Conservation (phyloP, 2,888 invertebrate genomes). For the Sinodicranocentrus sp. region DNA sequence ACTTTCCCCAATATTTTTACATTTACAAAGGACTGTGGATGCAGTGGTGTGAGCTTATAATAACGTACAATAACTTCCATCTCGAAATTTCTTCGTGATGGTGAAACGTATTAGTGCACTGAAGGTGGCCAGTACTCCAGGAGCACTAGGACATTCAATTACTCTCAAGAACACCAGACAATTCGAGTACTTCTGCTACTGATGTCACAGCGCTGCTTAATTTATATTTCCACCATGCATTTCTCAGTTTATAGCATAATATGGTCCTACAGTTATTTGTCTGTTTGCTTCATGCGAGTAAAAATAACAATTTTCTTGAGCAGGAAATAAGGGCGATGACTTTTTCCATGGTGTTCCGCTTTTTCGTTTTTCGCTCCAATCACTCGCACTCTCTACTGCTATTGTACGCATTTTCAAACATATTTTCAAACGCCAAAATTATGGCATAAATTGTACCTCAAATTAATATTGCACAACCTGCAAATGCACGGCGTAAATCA, state of each 20-base stretch:
- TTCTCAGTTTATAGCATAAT: background rate
- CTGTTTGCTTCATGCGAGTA: background rate
- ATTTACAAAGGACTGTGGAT: conserved; percentile 7
- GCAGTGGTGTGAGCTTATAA: conserved; percentile 27
- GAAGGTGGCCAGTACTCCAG: too few species aligned
- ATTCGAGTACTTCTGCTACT: conserved; percentile 41
- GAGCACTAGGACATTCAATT: too few species aligned
- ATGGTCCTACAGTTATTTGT: background rate
- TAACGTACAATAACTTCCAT: conserved; percentile 53
- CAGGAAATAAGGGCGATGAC: conserved; percentile 7
- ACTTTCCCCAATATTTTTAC: too few species aligned
- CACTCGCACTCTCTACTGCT: too few species aligned
- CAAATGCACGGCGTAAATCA: too few species aligned
- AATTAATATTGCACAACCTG: too few species aligned
- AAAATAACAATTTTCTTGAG: conserved; percentile 1
- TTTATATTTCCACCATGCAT: conserved; percentile 34
- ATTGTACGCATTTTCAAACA: too few species aligned
- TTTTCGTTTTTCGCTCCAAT: too few species aligned
- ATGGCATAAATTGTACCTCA: too few species aligned
- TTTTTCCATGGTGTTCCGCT: background rate
- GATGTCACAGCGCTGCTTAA: conserved; percentile 42
- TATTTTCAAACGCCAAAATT: too few species aligned
- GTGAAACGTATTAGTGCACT: too few species aligned
- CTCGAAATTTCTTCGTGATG: conserved; percentile 34
- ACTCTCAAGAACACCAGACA: too few species aligned